phyloP scores from a whole-genome alignment of 2,113 vertebrate genomes.

The Garra rufa region DNA sequence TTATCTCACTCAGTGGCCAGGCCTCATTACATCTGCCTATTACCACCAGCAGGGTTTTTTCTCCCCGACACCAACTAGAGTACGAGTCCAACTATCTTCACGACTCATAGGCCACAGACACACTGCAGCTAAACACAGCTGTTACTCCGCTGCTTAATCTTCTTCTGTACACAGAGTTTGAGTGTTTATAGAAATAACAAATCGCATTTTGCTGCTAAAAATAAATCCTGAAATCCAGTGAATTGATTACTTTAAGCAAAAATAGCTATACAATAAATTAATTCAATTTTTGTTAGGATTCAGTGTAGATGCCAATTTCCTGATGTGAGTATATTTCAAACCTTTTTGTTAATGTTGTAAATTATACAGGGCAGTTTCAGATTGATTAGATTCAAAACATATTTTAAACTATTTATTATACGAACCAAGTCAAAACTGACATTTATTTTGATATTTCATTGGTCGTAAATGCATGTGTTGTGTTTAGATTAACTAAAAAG shows the following conservation, averaged over 20 bases:
- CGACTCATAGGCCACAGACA: slow-evolving; percentile 35
- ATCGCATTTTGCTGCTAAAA: background rate
- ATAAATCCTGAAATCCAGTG: background rate
- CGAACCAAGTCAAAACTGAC: background rate
- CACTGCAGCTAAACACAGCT: background rate
- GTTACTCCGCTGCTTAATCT: background rate
- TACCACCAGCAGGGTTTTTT: slow-evolving; percentile 43
- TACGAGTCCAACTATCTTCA: slow-evolving; percentile 47
- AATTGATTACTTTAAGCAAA: background rate
- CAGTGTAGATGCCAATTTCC: background rate
- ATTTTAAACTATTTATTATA: background rate
- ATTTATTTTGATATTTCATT: background rate
- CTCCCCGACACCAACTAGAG: slow-evolving; percentile 46
- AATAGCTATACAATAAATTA: background rate
- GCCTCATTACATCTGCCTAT: slow-evolving; percentile 60
- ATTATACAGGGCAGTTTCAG: background rate
- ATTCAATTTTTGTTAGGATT: background rate
- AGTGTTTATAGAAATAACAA: background rate
- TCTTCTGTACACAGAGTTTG: background rate
- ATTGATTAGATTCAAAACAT: background rate
- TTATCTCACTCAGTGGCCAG: slow-evolving; percentile 46
- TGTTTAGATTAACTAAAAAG: background rate
- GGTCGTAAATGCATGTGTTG: too few species aligned
- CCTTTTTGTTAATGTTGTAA: background rate
- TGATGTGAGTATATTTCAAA: background rate